phyloP scores from a whole-genome alignment of 2,797 vertebrate species.

The Myripristis murdjan region DNA sequence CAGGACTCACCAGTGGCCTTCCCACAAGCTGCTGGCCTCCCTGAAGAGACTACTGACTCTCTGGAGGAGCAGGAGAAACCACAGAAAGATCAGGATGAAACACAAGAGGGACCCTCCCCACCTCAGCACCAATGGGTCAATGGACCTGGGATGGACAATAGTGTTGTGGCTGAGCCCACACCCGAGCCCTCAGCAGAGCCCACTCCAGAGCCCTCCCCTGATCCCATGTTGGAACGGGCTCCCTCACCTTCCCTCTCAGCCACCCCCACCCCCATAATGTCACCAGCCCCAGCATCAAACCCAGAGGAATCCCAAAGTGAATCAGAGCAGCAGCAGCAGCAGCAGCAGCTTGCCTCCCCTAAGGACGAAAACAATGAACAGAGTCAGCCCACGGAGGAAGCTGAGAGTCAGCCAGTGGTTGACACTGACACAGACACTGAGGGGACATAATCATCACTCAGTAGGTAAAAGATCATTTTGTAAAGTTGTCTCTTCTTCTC shows the following conservation, averaged over 20 bases:
- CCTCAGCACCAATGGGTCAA: constrained; percentile 85
- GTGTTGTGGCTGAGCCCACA: constrained; percentile 77
- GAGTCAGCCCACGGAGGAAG: constrained; percentile 94
- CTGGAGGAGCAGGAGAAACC: constrained; percentile 81
- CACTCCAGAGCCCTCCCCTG: constrained; percentile 43
- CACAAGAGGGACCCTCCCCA: constrained; percentile 76
- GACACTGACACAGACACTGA: constrained; percentile 99
- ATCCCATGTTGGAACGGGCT: constrained; percentile 44
- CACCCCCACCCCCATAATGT: constrained; percentile 9
- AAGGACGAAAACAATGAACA: constrained; percentile 93
- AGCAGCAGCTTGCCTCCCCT: constrained; percentile 82
- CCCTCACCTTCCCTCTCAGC: constrained; percentile 29
- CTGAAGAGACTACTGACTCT: constrained; percentile 86
- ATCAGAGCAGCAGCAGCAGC: no score
- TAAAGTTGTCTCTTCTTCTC: constrained; percentile 99
- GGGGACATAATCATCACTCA: constrained; percentile 99
- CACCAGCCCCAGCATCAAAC: constrained; percentile 16
- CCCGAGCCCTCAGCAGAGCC: constrained; percentile 66
- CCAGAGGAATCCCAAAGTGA: constrained; percentile 56
- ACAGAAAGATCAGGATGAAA: constrained; percentile 80
- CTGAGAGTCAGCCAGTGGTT: constrained; percentile 99
- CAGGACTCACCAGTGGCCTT: constrained; percentile 70
- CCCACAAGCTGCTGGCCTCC: constrained; percentile 82
- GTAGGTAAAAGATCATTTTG: constrained; percentile 99
- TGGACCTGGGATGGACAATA: constrained; percentile 90